Base-by-base conservation (phyloP, 2,888 invertebrate genomes). In the Luperina testacea region DNA sequence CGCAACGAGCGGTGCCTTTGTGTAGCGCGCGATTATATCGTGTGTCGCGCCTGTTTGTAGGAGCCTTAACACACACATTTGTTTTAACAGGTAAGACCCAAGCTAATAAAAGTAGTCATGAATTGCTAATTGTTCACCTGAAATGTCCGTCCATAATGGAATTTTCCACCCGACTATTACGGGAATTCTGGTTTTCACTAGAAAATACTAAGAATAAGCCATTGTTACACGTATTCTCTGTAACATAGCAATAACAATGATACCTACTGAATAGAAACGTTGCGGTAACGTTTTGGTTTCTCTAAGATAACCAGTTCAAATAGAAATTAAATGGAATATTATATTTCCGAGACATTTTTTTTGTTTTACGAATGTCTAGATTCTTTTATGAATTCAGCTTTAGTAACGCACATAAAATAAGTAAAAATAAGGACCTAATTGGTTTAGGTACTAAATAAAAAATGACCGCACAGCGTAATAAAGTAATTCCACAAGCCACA, bases 401-500 rank as follows among this genome's bases (percentile, higher is more conserved):
- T n/a, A 24, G 9, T 57, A 24, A 20, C 24, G 20, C 8, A 63
- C 2, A 38, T 51, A 5, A n/a, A 38, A 24, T 27, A 27, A 11
- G 45, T 20, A 45, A 20, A 64, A 63, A 48, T 51, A 51, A 57
- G 20, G 53, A 42, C 5, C 17, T 65, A 38, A 38, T 24, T 27
- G 7, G 7, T 7, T 61, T 17, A 42, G 61, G 45, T 45, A 48
- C 42, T n/a, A 27, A 59, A 67, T 38, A 71, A 59, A 74, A 48
- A 64, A 48, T 6, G 0, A 13, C 27, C 48, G 45, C 57, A 64
- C 32, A 38, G 48, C 63, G 63, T 45, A 8, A 32, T 32, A 51
- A 78, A 78, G 45, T 74, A 68, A 74, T 74, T 27, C 42, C 61
- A 42, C 7, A 32, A 8, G 59, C 38, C 59, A 77, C 77, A 77